phyloP scores from a whole-genome alignment of 2,797 vertebrate genomes.

The Coilia nasus region DNA sequence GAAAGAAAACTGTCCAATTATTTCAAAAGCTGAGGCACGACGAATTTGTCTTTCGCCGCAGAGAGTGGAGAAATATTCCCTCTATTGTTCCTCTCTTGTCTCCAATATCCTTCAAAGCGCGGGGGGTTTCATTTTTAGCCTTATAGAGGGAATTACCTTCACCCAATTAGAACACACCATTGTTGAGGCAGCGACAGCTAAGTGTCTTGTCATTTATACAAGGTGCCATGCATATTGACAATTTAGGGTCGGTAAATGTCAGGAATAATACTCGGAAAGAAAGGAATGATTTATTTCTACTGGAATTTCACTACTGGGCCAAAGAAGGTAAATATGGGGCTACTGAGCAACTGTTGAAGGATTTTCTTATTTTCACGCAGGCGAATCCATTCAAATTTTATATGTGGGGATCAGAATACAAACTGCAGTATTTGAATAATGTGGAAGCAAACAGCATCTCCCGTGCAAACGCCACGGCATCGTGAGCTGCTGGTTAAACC shows the following conservation, averaged over 20 bases:
- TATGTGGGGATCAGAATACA: neutral
- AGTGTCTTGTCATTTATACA: conserved; percentile 58
- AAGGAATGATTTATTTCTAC: conserved; percentile 58
- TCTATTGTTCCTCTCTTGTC: neutral
- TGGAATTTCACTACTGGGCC: conserved; percentile 49
- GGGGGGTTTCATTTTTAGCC: conserved; percentile 54
- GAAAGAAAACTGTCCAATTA: neutral
- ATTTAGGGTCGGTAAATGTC: conserved; percentile 63
- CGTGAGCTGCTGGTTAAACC: neutral
- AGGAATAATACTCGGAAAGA: conserved; percentile 59
- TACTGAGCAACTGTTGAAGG: conserved; percentile 32
- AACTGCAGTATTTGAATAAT: conserved; percentile 14
- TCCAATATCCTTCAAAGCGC: conserved; percentile 12
- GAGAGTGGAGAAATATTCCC: conserved; percentile 7
- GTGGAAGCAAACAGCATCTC: conserved; percentile 1
- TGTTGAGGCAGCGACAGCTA: conserved; percentile 49
- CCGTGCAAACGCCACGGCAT: too few species aligned
- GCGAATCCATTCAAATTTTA: neutral
- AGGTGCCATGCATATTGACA: conserved; percentile 59
- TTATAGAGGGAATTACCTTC: conserved; percentile 58
- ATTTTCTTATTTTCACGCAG: conserved; percentile 11
- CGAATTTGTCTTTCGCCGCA: neutral
- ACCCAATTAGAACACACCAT: conserved; percentile 55
- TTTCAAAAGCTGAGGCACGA: neutral
- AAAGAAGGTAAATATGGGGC: conserved; percentile 49